A percentile compares a stretch with the other conserved stretches of the same genome.
Evolutionary conservation across 1,140 invertebrate species (phyloP).

Genomic region (Hylyphantes graminicola): DNA sequence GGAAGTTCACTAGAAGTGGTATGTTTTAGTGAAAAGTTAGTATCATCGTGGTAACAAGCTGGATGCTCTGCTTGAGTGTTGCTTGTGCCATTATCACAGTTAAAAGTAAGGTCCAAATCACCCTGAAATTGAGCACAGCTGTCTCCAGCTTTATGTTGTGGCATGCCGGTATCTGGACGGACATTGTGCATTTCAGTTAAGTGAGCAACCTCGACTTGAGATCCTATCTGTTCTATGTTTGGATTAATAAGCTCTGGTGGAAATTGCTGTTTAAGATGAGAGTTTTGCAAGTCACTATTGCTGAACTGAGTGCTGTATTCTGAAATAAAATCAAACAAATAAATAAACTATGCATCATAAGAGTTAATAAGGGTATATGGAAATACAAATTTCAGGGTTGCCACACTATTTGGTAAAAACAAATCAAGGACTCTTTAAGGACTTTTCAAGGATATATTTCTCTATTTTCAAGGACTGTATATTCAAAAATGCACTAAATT

Average conservation of each 20-base stretch:
- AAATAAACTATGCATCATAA: not conserved
- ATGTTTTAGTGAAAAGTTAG: no score
- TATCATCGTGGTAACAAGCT: no score
- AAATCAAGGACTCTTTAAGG: no score
- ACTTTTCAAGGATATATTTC: no score
- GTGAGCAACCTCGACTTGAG: not conserved
- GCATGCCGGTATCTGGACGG: not conserved
- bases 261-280: slow-evolving; percentile 21
- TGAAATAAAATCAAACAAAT: slow-evolving; percentile 3
- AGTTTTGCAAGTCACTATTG: slow-evolving; percentile 5
- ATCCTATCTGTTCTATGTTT: not conserved
- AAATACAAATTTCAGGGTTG: no score
- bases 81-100: no score
- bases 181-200: slow-evolving; percentile 17
- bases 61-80: no score
- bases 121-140: not conserved
- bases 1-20: no score
- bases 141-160: not conserved
- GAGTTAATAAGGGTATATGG: no score
- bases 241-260: not conserved
- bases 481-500: no score
- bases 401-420: no score
- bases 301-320: not conserved
- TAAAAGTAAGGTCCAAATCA: not conserved
- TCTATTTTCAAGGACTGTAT: no score